Evolutionary conservation across 2,888 invertebrate species (phyloP).

Genomic region (Coleophora flavipennella): DNA sequence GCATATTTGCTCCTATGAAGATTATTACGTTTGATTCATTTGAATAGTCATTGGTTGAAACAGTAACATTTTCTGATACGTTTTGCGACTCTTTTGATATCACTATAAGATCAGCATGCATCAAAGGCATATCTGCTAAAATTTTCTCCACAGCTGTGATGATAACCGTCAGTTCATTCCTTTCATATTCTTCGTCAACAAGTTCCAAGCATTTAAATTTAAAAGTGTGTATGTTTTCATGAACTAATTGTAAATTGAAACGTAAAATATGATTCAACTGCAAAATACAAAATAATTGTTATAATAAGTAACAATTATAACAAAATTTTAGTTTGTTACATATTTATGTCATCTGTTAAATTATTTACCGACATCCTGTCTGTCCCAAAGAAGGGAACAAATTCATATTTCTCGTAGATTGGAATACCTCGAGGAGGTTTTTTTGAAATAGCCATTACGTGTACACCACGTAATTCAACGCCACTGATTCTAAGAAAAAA

Average conservation of each 20-base stretch:
- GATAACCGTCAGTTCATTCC: too few relatives aligned
- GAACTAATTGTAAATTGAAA: too few relatives aligned
- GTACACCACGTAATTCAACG: slow-evolving; percentile 82
- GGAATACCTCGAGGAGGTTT: slow-evolving; percentile 80
- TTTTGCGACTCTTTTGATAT: slow-evolving; percentile 63
- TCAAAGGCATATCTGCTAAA: slow-evolving; percentile 77
- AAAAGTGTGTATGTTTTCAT: too few relatives aligned
- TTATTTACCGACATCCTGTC: slow-evolving; percentile 43
- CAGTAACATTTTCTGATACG: slow-evolving; percentile 61
- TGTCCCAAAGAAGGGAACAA: slow-evolving; percentile 75
- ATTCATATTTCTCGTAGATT: slow-evolving; percentile 81
- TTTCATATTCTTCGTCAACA: too few relatives aligned
- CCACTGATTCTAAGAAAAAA: slow-evolving; percentile 75
- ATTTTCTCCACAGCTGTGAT: slow-evolving; percentile 56
- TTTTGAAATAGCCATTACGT: slow-evolving; percentile 81
- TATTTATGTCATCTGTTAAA: too few relatives aligned
- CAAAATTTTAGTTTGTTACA: background rate
- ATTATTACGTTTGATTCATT: slow-evolving; percentile 64
- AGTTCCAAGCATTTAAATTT: too few relatives aligned
- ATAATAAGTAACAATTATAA: background rate
- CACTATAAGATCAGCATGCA: slow-evolving; percentile 77
- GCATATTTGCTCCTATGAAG: slow-evolving; percentile 64
- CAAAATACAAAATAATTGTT: background rate
- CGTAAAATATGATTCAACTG: slow-evolving; percentile 24
- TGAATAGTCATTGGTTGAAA: slow-evolving; percentile 74